A percentile compares a stretch with the other conserved stretches of the same genome.
Conservation (phyloP, 2,888 invertebrate genomes). For the Luperina testacea region DNA sequence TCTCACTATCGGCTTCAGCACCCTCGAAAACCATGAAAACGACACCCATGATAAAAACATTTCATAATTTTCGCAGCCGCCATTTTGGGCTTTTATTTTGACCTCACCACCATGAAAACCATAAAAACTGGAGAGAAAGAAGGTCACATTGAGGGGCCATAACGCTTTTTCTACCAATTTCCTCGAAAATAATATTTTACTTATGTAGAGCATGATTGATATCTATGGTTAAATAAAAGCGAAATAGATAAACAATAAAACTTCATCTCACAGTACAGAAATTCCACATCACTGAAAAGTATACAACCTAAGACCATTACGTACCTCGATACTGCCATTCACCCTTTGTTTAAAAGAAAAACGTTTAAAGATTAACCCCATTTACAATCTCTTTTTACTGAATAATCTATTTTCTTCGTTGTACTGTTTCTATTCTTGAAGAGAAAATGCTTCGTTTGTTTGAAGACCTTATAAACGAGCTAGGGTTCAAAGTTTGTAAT, state of each 20-base stretch:
- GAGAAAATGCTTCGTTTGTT: constrained; percentile 38
- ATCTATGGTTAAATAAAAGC: neutral
- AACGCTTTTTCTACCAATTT: too few relatives aligned
- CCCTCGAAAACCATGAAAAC: too few relatives aligned
- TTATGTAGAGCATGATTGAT: neutral
- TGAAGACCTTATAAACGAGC: constrained; percentile 27
- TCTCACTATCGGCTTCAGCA: too few relatives aligned
- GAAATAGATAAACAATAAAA: constrained; percentile 14
- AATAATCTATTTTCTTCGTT: constrained; percentile 12
- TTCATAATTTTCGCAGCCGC: too few relatives aligned
- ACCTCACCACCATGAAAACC: too few relatives aligned
- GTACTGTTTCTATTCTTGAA: constrained; percentile 14
- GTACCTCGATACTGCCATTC: constrained; percentile 16
- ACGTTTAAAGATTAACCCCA: constrained; percentile 25
- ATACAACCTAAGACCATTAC: neutral
- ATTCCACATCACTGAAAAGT: neutral
- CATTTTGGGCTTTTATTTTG: too few relatives aligned
- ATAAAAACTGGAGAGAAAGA: too few relatives aligned
- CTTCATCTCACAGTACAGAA: constrained; percentile 11
- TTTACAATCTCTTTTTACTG: constrained; percentile 14
- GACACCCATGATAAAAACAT: too few relatives aligned
- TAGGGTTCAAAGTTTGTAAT: constrained; percentile 40
- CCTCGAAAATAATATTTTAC: neutral
- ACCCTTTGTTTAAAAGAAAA: constrained; percentile 36
- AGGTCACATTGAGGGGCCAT: too few relatives aligned